Evolutionary conservation across 2,797 vertebrate species (phyloP).

Genomic region (Characodon lateralis): DNA sequence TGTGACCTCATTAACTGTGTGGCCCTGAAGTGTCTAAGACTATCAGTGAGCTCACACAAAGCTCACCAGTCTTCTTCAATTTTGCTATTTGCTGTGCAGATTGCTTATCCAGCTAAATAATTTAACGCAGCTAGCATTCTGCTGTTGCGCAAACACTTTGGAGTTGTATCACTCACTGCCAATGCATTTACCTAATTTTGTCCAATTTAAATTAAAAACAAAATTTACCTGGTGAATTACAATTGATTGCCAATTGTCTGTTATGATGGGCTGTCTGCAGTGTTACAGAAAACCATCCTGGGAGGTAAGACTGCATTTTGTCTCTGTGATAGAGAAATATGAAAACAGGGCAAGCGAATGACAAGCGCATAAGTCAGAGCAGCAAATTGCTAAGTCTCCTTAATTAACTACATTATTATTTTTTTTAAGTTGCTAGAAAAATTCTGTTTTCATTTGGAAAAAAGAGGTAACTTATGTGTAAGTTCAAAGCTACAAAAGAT

Average conservation of each 20-base stretch:
- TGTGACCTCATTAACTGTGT: slow-evolving; percentile 21
- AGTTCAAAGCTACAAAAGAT: not conserved
- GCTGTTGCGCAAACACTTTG: slow-evolving; percentile 30
- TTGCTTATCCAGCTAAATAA: slow-evolving; percentile 19
- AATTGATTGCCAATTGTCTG: slow-evolving; percentile 7
- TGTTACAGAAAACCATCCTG: slow-evolving; percentile 11
- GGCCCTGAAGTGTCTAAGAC: slow-evolving; percentile 28
- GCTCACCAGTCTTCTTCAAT: slow-evolving; percentile 42
- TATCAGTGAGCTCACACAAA: slow-evolving; percentile 9
- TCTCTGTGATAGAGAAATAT: slow-evolving; percentile 35
- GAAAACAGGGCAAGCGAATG: slow-evolving; percentile 46
- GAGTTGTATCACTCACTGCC: slow-evolving; percentile 16
- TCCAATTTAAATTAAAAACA: slow-evolving; percentile 5
- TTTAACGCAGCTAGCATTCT: slow-evolving; percentile 21
- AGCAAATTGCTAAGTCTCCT: not conserved
- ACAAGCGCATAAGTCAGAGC: slow-evolving; percentile 59
- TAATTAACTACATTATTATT: not conserved
- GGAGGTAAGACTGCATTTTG: slow-evolving; percentile 26
- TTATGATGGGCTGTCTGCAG: slow-evolving; percentile 9
- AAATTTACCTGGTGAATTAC: not conserved
- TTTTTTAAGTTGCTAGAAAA: not conserved
- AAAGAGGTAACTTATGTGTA: not conserved
- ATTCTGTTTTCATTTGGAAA: not conserved
- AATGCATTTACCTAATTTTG: slow-evolving; percentile 13
- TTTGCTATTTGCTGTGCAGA: not conserved